Evolutionary conservation across 2,113 vertebrate genomes (phyloP).

Genomic region (Xiphophorus maculatus): DNA sequence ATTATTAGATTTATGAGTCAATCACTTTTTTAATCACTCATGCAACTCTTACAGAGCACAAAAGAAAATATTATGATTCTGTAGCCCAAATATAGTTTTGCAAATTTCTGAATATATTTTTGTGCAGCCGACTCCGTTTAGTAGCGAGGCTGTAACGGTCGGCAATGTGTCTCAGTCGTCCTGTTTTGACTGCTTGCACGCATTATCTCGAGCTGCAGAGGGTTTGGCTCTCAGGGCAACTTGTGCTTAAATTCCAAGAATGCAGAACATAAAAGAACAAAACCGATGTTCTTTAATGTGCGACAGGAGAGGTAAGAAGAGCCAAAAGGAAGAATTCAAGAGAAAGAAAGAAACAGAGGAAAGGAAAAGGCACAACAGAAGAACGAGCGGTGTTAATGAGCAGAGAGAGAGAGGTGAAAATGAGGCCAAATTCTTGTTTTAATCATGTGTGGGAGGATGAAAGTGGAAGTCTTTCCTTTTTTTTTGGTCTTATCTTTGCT

Average conservation of each 20-base stretch:
- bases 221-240: neutral
- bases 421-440: conserved; percentile 52
- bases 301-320: conserved; percentile 8
- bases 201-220: neutral
- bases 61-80: neutral
- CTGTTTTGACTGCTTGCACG: neutral
- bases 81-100: neutral
- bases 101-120: neutral
- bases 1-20: neutral
- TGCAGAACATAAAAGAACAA: neutral
- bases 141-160: neutral
- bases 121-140: neutral
- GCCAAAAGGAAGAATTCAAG: conserved; percentile 2
- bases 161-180: neutral
- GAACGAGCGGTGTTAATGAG: conserved; percentile 42
- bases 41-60: neutral
- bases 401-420: conserved; percentile 50
- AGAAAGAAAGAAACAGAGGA: conserved; percentile 10
- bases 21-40: neutral
- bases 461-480: conserved; percentile 33
- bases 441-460: conserved; percentile 52
- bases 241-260: neutral
- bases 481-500: too few species aligned
- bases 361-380: conserved; percentile 13
- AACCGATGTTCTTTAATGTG: neutral